Evolutionary conservation across 2,888 invertebrate genomes (phyloP).

Genomic region (Nemotelus pantherinus): DNA sequence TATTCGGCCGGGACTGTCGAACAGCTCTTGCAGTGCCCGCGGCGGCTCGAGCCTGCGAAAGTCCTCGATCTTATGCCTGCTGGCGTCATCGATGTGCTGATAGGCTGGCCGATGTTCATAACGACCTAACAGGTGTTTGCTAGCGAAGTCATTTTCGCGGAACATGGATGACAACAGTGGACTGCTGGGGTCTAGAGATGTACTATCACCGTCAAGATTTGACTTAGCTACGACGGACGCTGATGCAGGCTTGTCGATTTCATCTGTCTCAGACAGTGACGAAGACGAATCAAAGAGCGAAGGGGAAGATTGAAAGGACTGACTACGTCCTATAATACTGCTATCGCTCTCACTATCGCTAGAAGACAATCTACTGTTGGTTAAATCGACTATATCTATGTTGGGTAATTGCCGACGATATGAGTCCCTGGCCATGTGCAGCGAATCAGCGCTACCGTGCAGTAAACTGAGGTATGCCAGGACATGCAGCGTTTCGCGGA

Average conservation of each 20-base stretch:
- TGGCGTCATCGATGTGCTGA: neutral
- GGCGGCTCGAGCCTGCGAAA: constrained; percentile 41
- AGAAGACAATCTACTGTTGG: constrained; percentile 37
- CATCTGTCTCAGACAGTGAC: neutral
- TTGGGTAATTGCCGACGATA: constrained; percentile 48
- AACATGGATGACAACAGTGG: constrained; percentile 12
- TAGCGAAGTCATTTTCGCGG: constrained; percentile 29
- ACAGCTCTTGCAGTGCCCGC: constrained; percentile 45
- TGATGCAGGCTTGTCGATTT: constrained; percentile 1
- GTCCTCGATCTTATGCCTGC: neutral
- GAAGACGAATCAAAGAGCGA: neutral
- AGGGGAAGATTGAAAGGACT: constrained; percentile 3
- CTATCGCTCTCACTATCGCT: constrained; percentile 28
- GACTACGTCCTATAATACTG: constrained; percentile 26
- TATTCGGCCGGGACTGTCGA: constrained; percentile 12
- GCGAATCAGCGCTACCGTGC: constrained; percentile 46
- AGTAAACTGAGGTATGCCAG: constrained; percentile 51
- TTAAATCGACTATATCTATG: constrained; percentile 46
- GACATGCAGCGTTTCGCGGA: constrained; percentile 51
- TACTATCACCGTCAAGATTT: constrained; percentile 13
- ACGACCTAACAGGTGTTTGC: constrained; percentile 26
- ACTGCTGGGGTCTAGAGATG: constrained; percentile 1
- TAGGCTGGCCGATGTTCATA: constrained; percentile 12
- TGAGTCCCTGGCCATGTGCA: constrained; percentile 51
- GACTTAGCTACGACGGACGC: neutral